Percentiles rank a stretch among this genome's conserved stretches.
These are phyloP conservation scores for Leptinotarsa peninsularis DNA, from an alignment of 2,888 invertebrate species.

Conservation along the genomic window DNA sequence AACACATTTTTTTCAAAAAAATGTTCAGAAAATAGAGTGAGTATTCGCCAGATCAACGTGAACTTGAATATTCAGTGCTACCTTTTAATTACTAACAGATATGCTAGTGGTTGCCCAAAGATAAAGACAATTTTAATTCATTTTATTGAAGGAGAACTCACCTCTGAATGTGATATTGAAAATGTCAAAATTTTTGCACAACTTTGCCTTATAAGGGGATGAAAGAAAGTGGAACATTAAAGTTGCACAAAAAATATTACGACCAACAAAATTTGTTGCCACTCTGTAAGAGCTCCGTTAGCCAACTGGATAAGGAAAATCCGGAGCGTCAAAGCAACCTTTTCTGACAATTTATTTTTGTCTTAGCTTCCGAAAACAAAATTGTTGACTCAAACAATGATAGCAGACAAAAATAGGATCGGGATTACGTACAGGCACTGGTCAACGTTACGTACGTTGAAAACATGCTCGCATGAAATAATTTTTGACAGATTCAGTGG, in stretches of 20 bases:
- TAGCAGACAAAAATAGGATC: conserved; percentile 32
- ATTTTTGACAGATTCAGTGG: neutral
- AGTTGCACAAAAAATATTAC: conserved; percentile 23
- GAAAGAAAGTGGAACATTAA: conserved; percentile 41
- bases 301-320: conserved; percentile 10
- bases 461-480: neutral
- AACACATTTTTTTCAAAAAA: no score
- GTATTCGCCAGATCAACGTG: no score
- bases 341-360: conserved; percentile 33
- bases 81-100: no score
- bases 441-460: neutral
- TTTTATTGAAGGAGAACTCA: conserved; percentile 24
- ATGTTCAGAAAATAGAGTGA: no score
- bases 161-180: conserved; percentile 41
- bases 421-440: conserved; percentile 22
- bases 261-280: conserved; percentile 7
- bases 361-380: conserved; percentile 38
- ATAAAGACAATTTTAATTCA: no score
- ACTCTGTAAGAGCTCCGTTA: conserved; percentile 1
- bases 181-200: conserved; percentile 37
- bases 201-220: conserved; percentile 37
- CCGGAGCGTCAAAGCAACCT: conserved; percentile 9
- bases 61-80: no score
- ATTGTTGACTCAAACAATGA: conserved; percentile 31
- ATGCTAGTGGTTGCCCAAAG: no score